phyloP scores from a whole-genome alignment of 2,888 invertebrate genomes.

The Cheilosia urbana region DNA sequence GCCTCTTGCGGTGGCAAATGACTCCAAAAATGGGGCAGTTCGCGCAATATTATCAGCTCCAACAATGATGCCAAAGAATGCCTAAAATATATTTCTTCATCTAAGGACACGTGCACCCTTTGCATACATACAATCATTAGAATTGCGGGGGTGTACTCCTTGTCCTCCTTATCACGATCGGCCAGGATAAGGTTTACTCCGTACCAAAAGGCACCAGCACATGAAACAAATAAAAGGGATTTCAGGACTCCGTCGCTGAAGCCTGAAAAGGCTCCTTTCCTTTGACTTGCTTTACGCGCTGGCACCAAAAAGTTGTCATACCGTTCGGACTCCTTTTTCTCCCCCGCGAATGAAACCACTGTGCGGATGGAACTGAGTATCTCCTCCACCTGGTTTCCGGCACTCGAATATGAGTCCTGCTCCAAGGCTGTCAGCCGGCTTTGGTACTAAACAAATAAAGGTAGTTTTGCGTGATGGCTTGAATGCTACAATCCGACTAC shows the following conservation, averaged over 20 bases:
- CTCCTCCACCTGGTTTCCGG: slow-evolving; percentile 91
- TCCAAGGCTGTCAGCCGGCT: slow-evolving; percentile 88
- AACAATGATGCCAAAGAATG: slow-evolving; percentile 90
- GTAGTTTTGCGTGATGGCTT: not conserved
- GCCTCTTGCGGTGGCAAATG: slow-evolving; percentile 89
- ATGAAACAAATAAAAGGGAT: slow-evolving; percentile 90
- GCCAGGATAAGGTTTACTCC: slow-evolving; percentile 90
- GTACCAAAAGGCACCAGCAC: slow-evolving; percentile 92
- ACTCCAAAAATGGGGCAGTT: slow-evolving; percentile 90
- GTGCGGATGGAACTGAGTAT: slow-evolving; percentile 90
- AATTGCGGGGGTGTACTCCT: slow-evolving; percentile 89
- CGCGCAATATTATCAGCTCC: slow-evolving; percentile 92
- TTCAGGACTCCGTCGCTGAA: slow-evolving; percentile 89
- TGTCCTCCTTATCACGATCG: slow-evolving; percentile 85
- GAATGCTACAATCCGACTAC: slow-evolving; percentile 72
- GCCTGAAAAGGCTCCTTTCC: slow-evolving; percentile 88
- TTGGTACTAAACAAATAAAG: slow-evolving; percentile 84
- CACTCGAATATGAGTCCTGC: slow-evolving; percentile 89
- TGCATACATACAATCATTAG: slow-evolving; percentile 88
- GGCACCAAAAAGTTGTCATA: slow-evolving; percentile 86
- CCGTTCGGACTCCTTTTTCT: slow-evolving; percentile 89
- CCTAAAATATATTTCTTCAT: slow-evolving; percentile 75
- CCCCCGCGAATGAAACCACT: slow-evolving; percentile 91
- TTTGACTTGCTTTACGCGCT: slow-evolving; percentile 87
- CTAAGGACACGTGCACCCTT: not conserved